These are phyloP conservation scores for Ceratina australensis DNA, from an alignment of 1,140 invertebrate genomes.

Conservation along the genomic window DNA sequence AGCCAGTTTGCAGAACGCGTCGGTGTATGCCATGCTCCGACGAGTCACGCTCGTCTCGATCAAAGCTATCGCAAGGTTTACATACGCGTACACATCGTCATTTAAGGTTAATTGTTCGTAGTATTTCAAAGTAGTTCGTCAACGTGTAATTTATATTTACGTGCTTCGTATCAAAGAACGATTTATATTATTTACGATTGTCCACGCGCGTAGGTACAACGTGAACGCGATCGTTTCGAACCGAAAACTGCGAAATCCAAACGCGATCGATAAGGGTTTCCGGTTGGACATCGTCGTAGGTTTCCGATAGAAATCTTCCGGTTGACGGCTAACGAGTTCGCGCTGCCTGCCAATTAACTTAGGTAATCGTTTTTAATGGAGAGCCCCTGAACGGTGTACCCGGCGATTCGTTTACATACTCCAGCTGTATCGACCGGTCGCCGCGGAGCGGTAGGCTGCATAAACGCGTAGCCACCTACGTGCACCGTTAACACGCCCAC, in stretches of 20 bases:
- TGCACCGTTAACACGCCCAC: slow-evolving; percentile 26
- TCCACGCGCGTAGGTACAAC: neutral
- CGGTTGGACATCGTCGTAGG: slow-evolving; percentile 13
- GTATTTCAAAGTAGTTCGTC: neutral
- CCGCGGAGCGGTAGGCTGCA: slow-evolving; percentile 18
- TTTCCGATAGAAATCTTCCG: slow-evolving; percentile 49
- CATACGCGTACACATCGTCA: no score
- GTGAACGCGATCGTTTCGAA: neutral
- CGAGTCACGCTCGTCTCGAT: slow-evolving; percentile 6
- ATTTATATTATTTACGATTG: neutral
- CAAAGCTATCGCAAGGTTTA: neutral
- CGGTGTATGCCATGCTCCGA: slow-evolving; percentile 32
- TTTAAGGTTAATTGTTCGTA: neutral
- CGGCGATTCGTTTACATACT: slow-evolving; percentile 2
- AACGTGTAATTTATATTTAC: neutral
- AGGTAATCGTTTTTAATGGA: slow-evolving; percentile 70
- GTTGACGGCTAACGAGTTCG: slow-evolving; percentile 66
- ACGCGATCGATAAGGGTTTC: slow-evolving; percentile 21
- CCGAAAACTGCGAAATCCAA: neutral
- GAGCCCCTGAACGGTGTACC: slow-evolving; percentile 13
- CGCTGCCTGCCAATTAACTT: slow-evolving; percentile 70
- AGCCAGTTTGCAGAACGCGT: slow-evolving; percentile 47
- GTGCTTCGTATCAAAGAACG: neutral
- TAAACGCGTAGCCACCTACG: slow-evolving; percentile 48
- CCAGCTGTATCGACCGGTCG: slow-evolving; percentile 46